Conservation (phyloP, 2,113 vertebrate species). For the Dromiciops gliroides region DNA sequence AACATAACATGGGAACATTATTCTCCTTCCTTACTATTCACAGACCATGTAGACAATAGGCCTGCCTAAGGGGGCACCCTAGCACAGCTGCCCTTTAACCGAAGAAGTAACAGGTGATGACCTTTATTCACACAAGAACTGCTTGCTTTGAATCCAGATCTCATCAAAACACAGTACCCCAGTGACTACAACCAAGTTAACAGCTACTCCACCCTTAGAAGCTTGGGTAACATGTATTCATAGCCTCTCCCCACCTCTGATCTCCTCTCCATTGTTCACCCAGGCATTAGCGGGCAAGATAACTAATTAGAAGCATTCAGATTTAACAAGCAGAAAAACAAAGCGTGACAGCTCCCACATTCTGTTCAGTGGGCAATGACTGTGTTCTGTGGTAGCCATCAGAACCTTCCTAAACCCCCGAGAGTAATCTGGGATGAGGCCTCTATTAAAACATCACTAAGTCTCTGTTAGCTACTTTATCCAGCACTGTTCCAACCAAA, state of each 20-base stretch:
- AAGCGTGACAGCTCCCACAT: slow-evolving; percentile 87
- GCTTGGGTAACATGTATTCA: slow-evolving; percentile 65
- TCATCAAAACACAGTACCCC: slow-evolving; percentile 53
- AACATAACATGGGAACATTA: slow-evolving; percentile 37
- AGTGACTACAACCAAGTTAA: slow-evolving; percentile 54
- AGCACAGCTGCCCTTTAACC: slow-evolving; percentile 73
- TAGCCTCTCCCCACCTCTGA: slow-evolving; percentile 59
- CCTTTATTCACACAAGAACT: slow-evolving; percentile 59
- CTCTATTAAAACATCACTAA: slow-evolving; percentile 82
- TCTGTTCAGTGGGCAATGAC: slow-evolving; percentile 70
- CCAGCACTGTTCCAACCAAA: slow-evolving; percentile 63
- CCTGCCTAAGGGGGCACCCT: slow-evolving; percentile 61
- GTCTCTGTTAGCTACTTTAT: slow-evolving; percentile 79
- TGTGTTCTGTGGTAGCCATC: slow-evolving; percentile 42
- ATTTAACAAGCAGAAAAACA: slow-evolving; percentile 90
- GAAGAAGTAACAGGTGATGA: slow-evolving; percentile 71
- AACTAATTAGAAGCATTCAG: slow-evolving; percentile 90
- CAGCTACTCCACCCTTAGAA: slow-evolving; percentile 52
- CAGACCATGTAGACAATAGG: slow-evolving; percentile 62
- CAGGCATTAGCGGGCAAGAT: slow-evolving; percentile 70
- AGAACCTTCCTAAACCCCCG: slow-evolving; percentile 43
- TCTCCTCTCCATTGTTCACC: slow-evolving; percentile 58
- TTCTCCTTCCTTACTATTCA: slow-evolving; percentile 58
- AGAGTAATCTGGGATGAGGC: slow-evolving; percentile 63
- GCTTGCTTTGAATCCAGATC: slow-evolving; percentile 64